Evolutionary conservation across 2,113 vertebrate species (phyloP), one percentile per base, ranked within the genome.

Genomic region (Toxotes jaculatrix): DNA sequence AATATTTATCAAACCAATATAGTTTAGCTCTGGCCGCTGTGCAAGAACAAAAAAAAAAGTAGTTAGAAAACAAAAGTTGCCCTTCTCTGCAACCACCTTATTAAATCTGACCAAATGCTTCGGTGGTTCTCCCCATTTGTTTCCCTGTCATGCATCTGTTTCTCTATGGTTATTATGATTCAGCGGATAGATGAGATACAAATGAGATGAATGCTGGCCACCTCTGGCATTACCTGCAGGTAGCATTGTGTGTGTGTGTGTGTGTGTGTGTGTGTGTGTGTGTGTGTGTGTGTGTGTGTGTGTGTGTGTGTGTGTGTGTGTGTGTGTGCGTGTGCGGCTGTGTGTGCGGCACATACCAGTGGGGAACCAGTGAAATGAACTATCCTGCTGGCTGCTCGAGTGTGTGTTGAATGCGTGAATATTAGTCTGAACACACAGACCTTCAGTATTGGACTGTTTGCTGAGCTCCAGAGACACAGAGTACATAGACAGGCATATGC

Each of bases 141-240:
- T 83, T 79, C 31, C 60, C 66, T 59, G 72, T 53, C 36, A 40
- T 68, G 53, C 27, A 13, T 71, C 61, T 79, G 60, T 62, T 82
- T 88, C 82, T 79, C 47, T 36, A 4, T 56, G 32, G 65, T 72
- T 77, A 70, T 90, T 86, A 45, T 80, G 36, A 88, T 89, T 82
- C 62, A 67, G 71, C 32, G 7, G 49, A 74, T 65, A 87, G 66
- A 88, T 85, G 77, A 77, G 84, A 88, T 80, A 81, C 79, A 82
- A 88, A 87, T 87, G 38, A 88, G 51, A 87, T 82, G 59, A 87
- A 87, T 80, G 81, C 72, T 23, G 57, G 61, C 72, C 64, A 85
- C 74, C 43, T 69, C 68, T 84, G 72, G 82, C 85, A 53, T 77
- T 79, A 86, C 59, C 83, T 86, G 87, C 82, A 75, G 80, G 70